Evolutionary conservation across 2,888 invertebrate genomes (phyloP), one percentile per base, ranked within the genome.

Genomic region (Gymnocheta viridis): DNA sequence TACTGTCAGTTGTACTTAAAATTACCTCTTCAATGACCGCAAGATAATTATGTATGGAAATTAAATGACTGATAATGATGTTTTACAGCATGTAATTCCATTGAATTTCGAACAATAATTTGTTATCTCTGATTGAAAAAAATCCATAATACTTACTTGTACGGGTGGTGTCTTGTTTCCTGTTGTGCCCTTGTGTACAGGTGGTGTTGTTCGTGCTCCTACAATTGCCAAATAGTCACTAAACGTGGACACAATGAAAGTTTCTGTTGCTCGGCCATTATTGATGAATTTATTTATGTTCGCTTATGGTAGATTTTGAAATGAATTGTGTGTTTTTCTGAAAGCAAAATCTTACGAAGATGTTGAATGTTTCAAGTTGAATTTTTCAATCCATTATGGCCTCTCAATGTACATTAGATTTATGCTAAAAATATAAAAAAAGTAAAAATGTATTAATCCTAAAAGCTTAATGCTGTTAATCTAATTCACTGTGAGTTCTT

Each of bases 191-290:
- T 95, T 89, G 69, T 88, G 90, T 79, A 89, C 89, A 14, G 94
- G 94, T 88, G 94, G 93, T 82, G 92, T 94, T 86, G 97, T 96
- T 87, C 96, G 94, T 35, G 97, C 97, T 88, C 99, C 99, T 88
- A 99, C 98, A 90, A 99, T 97, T 88, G 99, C 97, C 91, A 99
- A 94, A 93, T 99, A 99, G 94, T 99, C 93, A 97, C 96, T 90
- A 97, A 93, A 88, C 97, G 95, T 90, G 97, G 97, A 91, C 97
- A 97, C 88, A 97, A 92, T 89, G 95, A 95, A 91, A 96, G 95
- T 91, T 95, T 95, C 92, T 96, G 96, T 87, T 94, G 93, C 89
- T 95, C 95, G 62, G 92, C 91, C 91, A 92, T 91, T 83, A 49
- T 82, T 62, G 27, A 27, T 64, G 69, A 79, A 74, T 27, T 66